phyloP scores from a whole-genome alignment of 1,140 invertebrate genomes.

The Myzus persicae region DNA sequence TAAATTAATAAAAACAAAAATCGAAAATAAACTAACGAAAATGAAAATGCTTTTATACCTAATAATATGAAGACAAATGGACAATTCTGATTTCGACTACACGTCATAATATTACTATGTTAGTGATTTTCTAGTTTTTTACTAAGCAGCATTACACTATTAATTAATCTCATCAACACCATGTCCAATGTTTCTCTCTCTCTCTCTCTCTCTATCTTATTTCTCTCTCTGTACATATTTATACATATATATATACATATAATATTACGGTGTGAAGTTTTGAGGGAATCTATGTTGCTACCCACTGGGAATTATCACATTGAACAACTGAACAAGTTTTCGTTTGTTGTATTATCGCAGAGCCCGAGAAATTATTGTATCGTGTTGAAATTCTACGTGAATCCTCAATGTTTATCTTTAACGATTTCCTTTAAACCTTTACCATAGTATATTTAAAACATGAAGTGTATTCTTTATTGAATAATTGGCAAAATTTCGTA shows the following conservation, averaged over 20 bases:
- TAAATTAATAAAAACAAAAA: no score
- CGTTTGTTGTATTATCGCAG: neutral
- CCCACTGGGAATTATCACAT: neutral
- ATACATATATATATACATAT: neutral
- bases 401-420: constrained; percentile 13
- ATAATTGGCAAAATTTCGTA: constrained; percentile 11
- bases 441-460: neutral
- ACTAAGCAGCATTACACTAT: neutral
- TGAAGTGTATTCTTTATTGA: constrained; percentile 16
- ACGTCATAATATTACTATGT: no score
- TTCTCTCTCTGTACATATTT: no score
- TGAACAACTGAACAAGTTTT: neutral
- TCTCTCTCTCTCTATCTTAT: no score
- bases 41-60: no score
- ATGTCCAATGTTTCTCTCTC: neutral
- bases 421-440: neutral
- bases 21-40: no score
- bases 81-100: no score
- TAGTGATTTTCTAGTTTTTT: neutral
- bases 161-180: neutral
- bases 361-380: neutral
- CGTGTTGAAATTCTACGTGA: neutral
- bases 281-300: neutral
- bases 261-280: neutral
- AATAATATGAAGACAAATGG: no score